Evolutionary conservation across 2,797 vertebrate genomes (phyloP), one percentile per base, ranked within the genome.

Genomic region (Zalophus californianus): DNA sequence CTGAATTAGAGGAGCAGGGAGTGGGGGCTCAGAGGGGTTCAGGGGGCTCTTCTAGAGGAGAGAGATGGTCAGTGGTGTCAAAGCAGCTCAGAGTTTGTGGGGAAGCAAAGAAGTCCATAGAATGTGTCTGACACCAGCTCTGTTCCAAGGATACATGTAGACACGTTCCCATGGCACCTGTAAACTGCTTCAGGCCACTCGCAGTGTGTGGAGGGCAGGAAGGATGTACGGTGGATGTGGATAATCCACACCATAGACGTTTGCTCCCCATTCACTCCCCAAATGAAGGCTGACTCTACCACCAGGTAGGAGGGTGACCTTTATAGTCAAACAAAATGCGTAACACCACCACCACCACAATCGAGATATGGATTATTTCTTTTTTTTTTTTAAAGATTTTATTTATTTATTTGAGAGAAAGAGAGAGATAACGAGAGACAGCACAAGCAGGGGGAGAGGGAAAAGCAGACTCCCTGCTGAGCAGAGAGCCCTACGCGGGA

Each of bases 141-240:
- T 10, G 32, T 50, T 35, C 58, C n/a, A 44, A 16, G 79, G 82
- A 70, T 29, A 38, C n/a, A 35, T 0, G 13, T 13, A 15, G 18
- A 8, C 48, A 35, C 4, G 32, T n/a, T 29, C 52, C 1, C 2
- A 21, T 14, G 75, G 41, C 10, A 1, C 70, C 75, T 2, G 20
- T 44, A 7, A 50, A 3, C 52, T 7, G 44, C 48, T 48, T 41
- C 72, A 32, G 82, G 48, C 25, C 16, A 1, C 27, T 35, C 10
- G 23, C 1, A 29, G n/a, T 73, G 8, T 18, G n/a, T 6, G n/a
- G 35, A 27, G n/a, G 85, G 60, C 54, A 60, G 48, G 48, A 48
- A 5, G 48, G 73, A 32, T 4, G 16, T 8, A 1, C 32, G 62
- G 41, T 20, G 1, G 12, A 11, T 4, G n/a, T 0, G 8, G 66